A percentile compares a stretch with the other conserved stretches of the same genome.
These are phyloP conservation scores for Rachycentron canadum DNA, from an alignment of 2,797 vertebrate species.

Conservation along the genomic window DNA sequence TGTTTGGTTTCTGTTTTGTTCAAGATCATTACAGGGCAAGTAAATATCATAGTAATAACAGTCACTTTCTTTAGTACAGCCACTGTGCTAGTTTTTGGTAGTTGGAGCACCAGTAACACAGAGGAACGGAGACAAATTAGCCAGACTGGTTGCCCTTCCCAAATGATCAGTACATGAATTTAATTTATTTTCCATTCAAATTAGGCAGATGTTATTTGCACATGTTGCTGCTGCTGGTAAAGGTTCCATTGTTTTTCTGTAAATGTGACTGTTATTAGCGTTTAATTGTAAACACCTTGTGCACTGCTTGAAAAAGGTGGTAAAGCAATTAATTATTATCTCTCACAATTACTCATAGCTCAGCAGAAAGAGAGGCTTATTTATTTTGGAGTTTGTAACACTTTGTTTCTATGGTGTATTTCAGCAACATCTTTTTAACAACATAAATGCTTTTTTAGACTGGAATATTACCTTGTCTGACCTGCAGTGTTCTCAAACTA, in stretches of 20 bases:
- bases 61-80: background rate
- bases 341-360: conserved; percentile 10
- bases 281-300: conserved; percentile 10
- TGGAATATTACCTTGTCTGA: background rate
- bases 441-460: background rate
- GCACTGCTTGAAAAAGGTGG: background rate
- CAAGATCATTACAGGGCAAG: too few relatives aligned
- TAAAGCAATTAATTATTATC: conserved; percentile 30
- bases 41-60: background rate
- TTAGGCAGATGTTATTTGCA: background rate
- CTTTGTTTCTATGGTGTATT: background rate
- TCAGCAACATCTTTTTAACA: background rate
- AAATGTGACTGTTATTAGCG: background rate
- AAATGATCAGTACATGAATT: conserved; percentile 6
- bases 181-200: background rate
- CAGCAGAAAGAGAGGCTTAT: background rate
- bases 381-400: background rate
- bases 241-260: background rate
- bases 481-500: background rate
- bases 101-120: background rate
- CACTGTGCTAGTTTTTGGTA: background rate
- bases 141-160: too few relatives aligned
- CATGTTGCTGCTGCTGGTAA: background rate
- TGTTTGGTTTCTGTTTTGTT: too few relatives aligned
- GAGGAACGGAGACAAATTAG: background rate